Evolutionary conservation across 2,113 vertebrate genomes (phyloP).

Genomic region (Phainopepla nitens): DNA sequence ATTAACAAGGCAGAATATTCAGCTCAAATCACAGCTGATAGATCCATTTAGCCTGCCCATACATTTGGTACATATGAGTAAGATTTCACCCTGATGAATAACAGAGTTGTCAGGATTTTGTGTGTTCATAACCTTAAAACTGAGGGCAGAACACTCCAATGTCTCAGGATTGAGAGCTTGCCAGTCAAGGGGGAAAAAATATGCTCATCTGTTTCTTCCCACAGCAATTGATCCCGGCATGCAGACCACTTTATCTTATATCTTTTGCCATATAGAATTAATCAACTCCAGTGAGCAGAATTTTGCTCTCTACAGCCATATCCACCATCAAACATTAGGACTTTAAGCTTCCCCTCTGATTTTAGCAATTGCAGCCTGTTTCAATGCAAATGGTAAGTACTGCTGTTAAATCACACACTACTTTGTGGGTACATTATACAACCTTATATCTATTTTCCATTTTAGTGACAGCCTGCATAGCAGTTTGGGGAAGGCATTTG

Average conservation of each 20-base stretch:
- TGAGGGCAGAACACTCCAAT: background rate
- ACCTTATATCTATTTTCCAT: background rate
- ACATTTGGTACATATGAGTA: background rate
- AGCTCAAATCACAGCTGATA: background rate
- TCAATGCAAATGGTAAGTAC: background rate
- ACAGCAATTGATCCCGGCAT: background rate
- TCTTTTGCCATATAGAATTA: slow-evolving; percentile 7
- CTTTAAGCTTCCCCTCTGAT: background rate
- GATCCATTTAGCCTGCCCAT: background rate
- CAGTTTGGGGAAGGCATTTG: background rate
- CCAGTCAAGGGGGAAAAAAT: background rate
- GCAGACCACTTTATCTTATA: background rate
- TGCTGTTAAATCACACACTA: slow-evolving; percentile 1
- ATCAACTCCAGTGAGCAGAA: background rate
- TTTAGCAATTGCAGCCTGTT: background rate
- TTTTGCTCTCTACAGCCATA: background rate
- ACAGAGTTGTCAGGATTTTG: background rate
- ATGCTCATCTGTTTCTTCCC: background rate
- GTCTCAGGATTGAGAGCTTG: background rate
- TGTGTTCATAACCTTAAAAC: slow-evolving; percentile 15
- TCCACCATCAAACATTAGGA: background rate
- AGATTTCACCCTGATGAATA: background rate
- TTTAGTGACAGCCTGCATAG: background rate
- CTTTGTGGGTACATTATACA: background rate
- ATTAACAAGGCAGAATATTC: background rate